phyloP scores from a whole-genome alignment of 2,113 vertebrate genomes.

The Cyanoramphus novaezelandiae region DNA sequence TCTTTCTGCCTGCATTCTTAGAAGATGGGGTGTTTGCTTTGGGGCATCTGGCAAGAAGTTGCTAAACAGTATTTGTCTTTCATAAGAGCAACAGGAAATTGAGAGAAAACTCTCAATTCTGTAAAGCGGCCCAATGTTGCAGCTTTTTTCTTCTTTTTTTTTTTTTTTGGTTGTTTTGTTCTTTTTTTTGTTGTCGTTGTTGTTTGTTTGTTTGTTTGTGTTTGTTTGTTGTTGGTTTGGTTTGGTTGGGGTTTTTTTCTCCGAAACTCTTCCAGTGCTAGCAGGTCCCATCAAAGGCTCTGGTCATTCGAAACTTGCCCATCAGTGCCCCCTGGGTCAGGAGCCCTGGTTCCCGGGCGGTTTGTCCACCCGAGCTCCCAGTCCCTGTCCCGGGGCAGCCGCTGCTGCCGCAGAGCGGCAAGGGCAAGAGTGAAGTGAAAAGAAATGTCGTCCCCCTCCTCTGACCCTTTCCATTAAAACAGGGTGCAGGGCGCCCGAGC shows the following conservation, averaged over 20 bases:
- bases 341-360: fast-evolving
- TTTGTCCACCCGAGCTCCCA: fast-evolving
- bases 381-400: neutral
- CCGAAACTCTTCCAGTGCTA: fast-evolving
- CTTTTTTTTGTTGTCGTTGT: too few relatives aligned
- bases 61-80: neutral
- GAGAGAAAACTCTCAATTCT: neutral
- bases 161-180: fast-evolving
- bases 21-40: neutral
- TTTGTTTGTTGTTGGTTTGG: too few relatives aligned
- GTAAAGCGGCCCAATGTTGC: neutral
- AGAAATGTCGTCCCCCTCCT: neutral
- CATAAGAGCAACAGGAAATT: neutral
- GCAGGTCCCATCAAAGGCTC: neutral
- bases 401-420: neutral
- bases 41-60: neutral
- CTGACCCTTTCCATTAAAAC: neutral
- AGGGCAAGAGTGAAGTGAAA: neutral
- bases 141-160: neutral
- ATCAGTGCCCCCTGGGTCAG: neutral
- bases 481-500: fast-evolving
- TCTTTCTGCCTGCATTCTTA: neutral
- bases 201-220: neutral
- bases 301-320: fast-evolving
- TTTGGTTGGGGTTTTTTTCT: neutral